phyloP scores from a whole-genome alignment of 2,797 vertebrate species.

The Picus viridis region DNA sequence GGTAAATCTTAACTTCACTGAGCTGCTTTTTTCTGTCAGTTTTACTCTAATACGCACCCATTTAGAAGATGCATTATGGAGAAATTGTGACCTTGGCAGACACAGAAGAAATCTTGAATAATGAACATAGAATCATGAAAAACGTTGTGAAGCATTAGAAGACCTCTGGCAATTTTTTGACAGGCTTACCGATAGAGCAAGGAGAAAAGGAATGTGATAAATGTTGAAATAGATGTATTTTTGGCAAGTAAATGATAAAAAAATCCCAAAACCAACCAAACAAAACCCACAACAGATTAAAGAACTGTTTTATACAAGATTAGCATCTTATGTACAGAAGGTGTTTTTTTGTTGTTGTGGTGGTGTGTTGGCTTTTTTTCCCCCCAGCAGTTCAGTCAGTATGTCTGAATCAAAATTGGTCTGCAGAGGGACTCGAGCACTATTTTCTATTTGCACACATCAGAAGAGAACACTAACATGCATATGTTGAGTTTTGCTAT shows the following conservation, averaged over 20 bases:
- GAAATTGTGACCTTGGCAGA: not conserved
- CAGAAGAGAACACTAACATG: not conserved
- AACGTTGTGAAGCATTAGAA: not conserved
- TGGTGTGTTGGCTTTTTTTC: accelerated
- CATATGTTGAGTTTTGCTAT: not conserved
- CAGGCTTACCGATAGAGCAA: not conserved
- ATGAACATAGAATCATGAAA: not conserved
- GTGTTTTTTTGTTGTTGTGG: too few species aligned
- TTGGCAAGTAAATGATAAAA: not conserved
- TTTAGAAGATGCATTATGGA: not conserved
- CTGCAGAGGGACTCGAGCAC: not conserved
- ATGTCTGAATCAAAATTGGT: not conserved
- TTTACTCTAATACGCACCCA: not conserved
- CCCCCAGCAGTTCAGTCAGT: not conserved
- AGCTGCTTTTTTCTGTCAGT: not conserved
- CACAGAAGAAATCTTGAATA: not conserved
- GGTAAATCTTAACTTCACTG: not conserved
- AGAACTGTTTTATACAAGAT: not conserved
- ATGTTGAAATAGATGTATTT: not conserved
- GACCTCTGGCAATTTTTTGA: not conserved
- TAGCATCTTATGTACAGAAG: not conserved
- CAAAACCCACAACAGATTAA: not conserved
- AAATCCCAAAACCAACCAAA: not conserved
- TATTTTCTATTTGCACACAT: not conserved
- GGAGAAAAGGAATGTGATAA: not conserved